phyloP scores from a whole-genome alignment of 2,113 vertebrate species.

The Solenodon paradoxus region DNA sequence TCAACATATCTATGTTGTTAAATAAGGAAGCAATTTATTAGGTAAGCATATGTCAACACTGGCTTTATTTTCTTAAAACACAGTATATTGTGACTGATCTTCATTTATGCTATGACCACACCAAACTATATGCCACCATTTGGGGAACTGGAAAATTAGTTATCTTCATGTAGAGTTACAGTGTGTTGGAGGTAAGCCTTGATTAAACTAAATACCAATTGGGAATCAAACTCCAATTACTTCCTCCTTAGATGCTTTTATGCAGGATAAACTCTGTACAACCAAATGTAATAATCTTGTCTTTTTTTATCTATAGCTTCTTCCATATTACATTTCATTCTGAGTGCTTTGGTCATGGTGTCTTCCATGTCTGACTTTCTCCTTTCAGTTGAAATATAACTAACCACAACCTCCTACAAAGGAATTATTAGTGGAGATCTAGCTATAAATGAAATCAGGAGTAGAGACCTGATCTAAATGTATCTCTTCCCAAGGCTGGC shows the following conservation, averaged over 20 bases:
- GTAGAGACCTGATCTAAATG: background rate
- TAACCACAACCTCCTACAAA: background rate
- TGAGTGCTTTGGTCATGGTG: background rate
- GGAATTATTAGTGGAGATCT: background rate
- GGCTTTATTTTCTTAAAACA: no score
- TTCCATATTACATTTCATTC: background rate
- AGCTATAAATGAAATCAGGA: background rate
- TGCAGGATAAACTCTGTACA: background rate
- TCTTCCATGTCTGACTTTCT: background rate
- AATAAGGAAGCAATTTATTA: background rate
- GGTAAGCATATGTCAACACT: background rate
- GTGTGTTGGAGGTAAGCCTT: background rate
- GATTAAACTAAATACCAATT: background rate
- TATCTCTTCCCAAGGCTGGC: background rate
- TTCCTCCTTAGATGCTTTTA: background rate
- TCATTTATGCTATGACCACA: background rate
- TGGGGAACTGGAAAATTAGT: background rate
- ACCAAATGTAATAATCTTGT: background rate
- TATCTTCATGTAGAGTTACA: background rate
- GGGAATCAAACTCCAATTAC: background rate
- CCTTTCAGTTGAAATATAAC: background rate
- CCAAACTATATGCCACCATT: background rate
- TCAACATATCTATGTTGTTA: background rate
- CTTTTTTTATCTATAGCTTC: background rate
- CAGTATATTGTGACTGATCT: background rate